A percentile compares a stretch with the other conserved stretches of the same genome.
phyloP scores from a whole-genome alignment of 1,140 invertebrate species.

The Dryas iulia region DNA sequence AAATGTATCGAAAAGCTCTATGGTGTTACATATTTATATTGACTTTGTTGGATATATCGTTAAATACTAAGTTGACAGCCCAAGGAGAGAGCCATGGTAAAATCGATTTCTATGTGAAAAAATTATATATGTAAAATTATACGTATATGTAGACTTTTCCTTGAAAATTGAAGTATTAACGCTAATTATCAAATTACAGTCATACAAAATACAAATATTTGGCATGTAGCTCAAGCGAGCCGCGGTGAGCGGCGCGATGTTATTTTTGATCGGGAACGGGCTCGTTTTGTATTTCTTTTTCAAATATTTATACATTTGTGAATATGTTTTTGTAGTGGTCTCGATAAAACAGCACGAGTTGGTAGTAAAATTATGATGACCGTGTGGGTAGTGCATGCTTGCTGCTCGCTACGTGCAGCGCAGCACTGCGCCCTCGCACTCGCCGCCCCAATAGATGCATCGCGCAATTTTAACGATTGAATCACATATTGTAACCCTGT shows the following conservation, averaged over 20 bases:
- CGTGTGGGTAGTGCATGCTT: conserved; percentile 15
- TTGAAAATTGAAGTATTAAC: background rate
- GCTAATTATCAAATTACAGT: background rate
- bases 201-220: conserved; percentile 25
- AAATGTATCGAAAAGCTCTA: conserved; percentile 70
- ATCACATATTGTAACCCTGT: conserved; percentile 26
- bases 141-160: background rate
- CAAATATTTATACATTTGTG: conserved; percentile 20
- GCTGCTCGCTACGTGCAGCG: conserved; percentile 13
- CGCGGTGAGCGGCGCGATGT: conserved; percentile 33
- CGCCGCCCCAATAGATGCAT: conserved; percentile 21
- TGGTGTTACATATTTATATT: conserved; percentile 72
- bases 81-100: conserved; percentile 77
- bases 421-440: conserved; percentile 18
- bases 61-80: conserved; percentile 69
- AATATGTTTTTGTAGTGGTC: conserved; percentile 42
- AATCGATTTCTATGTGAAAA: conserved; percentile 51
- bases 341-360: conserved; percentile 11
- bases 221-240: conserved; percentile 29
- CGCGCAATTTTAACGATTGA: conserved; percentile 34
- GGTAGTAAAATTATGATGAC: conserved; percentile 21
- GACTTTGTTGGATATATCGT: conserved; percentile 69
- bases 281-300: conserved; percentile 46
- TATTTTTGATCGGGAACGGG: conserved; percentile 58
- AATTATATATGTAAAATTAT: background rate